phyloP scores from a whole-genome alignment of 2,888 invertebrate genomes.

The Acleris emargana region DNA sequence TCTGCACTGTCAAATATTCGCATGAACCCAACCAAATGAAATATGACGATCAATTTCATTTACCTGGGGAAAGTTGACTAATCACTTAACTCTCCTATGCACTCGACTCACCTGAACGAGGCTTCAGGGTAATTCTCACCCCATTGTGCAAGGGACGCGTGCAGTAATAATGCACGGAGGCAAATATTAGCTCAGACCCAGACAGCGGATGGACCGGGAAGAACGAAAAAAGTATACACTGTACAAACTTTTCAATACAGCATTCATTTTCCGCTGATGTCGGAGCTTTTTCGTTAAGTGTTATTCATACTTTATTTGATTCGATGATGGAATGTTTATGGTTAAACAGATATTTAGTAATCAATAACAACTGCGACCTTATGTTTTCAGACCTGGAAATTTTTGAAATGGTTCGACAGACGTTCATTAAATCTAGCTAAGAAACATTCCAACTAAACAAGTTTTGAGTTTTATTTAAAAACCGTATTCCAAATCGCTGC shows the following conservation, averaged over 20 bases:
- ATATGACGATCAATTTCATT: neutral
- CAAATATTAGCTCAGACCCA: slow-evolving; percentile 78
- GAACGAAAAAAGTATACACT: slow-evolving; percentile 59
- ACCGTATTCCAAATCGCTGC: too few relatives aligned
- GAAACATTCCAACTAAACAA: too few relatives aligned
- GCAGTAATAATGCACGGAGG: slow-evolving; percentile 76
- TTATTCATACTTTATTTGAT: slow-evolving; percentile 1
- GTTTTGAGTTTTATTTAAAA: too few relatives aligned
- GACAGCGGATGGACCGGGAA: slow-evolving; percentile 58
- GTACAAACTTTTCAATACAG: slow-evolving; percentile 41
- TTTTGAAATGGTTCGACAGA: too few relatives aligned
- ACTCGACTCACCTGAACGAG: slow-evolving; percentile 40
- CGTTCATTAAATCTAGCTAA: too few relatives aligned
- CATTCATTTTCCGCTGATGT: slow-evolving; percentile 22
- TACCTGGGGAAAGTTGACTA: slow-evolving; percentile 9
- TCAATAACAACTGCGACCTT: too few relatives aligned
- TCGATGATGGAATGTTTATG: neutral
- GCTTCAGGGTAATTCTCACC: slow-evolving; percentile 61
- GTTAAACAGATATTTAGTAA: too few relatives aligned
- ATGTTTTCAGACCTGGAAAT: too few relatives aligned
- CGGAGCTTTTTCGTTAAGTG: neutral
- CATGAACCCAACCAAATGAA: too few relatives aligned
- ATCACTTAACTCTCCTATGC: neutral
- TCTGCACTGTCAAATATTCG: too few relatives aligned
- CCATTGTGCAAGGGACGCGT: slow-evolving; percentile 63